A percentile compares a stretch with the other conserved stretches of the same genome.
These are phyloP conservation scores for Coecobrya sp. DNA, from an alignment of 2,888 invertebrate genomes.

Conservation along the genomic window DNA sequence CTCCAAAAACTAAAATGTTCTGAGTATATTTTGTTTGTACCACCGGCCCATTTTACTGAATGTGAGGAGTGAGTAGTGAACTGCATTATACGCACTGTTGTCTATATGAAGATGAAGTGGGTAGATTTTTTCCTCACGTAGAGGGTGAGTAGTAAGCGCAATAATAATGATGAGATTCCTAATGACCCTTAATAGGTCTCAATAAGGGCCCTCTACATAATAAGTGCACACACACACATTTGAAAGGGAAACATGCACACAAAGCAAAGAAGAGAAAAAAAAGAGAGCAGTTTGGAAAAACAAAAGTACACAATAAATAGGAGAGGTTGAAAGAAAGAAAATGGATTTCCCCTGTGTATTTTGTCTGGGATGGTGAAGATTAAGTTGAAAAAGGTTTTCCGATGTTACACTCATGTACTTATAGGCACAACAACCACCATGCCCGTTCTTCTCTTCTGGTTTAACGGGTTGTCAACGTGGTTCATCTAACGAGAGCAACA, in stretches of 20 bases:
- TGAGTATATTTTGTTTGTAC: constrained; percentile 7
- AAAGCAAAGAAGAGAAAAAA: constrained; percentile 37
- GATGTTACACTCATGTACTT: neutral
- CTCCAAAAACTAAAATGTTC: neutral
- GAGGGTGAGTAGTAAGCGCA: neutral
- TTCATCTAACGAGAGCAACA: neutral
- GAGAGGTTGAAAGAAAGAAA: constrained; percentile 1
- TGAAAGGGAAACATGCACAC: constrained; percentile 42
- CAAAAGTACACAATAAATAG: constrained; percentile 47
- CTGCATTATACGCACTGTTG: neutral
- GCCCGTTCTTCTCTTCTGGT: neutral
- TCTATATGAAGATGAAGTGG: neutral
- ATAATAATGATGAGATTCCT: constrained; percentile 73
- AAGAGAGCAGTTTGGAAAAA: constrained; percentile 73
- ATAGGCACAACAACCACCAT: constrained; percentile 35
- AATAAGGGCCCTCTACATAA: constrained; percentile 55
- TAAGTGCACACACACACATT: constrained; percentile 44
- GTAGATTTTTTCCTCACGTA: neutral
- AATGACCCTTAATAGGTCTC: constrained; percentile 77
- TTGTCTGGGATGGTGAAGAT: constrained; percentile 50
- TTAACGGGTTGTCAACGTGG: constrained; percentile 57
- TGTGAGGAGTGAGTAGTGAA: constrained; percentile 31
- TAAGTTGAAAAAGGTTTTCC: constrained; percentile 61
- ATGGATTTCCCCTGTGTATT: constrained; percentile 74
- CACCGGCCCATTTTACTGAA: neutral